Conservation (phyloP, 1,140 invertebrate genomes). For the Anastrepha obliqua region DNA sequence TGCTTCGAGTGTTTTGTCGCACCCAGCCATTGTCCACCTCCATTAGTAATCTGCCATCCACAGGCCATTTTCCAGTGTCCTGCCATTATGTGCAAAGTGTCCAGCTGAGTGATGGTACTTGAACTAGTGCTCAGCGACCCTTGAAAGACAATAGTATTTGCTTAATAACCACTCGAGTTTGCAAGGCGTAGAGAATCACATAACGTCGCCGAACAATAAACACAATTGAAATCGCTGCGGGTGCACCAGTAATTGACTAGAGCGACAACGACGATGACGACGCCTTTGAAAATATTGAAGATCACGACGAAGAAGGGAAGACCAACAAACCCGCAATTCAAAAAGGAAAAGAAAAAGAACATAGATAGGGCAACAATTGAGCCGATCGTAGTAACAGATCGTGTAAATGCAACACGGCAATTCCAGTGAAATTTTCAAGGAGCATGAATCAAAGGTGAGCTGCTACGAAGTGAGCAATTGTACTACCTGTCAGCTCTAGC, state of each 20-base stretch:
- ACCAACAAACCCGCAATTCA: neutral
- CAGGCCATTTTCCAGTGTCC: neutral
- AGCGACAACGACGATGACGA: neutral
- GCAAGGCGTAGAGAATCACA: slow-evolving; percentile 46
- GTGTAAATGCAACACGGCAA: slow-evolving; percentile 18
- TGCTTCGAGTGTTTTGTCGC: slow-evolving; percentile 33
- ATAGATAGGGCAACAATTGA: neutral
- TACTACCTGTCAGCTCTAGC: neutral
- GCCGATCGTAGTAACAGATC: neutral
- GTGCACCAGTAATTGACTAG: slow-evolving; percentile 34
- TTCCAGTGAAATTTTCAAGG: slow-evolving; percentile 35
- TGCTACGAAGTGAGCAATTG: slow-evolving; percentile 41
- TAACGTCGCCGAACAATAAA: slow-evolving; percentile 26
- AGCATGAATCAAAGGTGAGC: slow-evolving; percentile 45
- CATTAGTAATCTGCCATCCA: neutral
- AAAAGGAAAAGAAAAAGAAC: neutral
- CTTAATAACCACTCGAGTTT: slow-evolving; percentile 53
- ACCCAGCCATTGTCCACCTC: slow-evolving; percentile 34
- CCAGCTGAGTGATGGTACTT: slow-evolving; percentile 26
- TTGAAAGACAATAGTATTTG: slow-evolving; percentile 30
- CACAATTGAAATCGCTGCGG: slow-evolving; percentile 30
- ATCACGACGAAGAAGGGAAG: neutral
- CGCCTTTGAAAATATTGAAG: neutral
- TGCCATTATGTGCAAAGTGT: neutral
- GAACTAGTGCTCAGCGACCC: neutral